Evolutionary conservation across 2,797 vertebrate genomes (phyloP).

Genomic region (Spatula versicolor): DNA sequence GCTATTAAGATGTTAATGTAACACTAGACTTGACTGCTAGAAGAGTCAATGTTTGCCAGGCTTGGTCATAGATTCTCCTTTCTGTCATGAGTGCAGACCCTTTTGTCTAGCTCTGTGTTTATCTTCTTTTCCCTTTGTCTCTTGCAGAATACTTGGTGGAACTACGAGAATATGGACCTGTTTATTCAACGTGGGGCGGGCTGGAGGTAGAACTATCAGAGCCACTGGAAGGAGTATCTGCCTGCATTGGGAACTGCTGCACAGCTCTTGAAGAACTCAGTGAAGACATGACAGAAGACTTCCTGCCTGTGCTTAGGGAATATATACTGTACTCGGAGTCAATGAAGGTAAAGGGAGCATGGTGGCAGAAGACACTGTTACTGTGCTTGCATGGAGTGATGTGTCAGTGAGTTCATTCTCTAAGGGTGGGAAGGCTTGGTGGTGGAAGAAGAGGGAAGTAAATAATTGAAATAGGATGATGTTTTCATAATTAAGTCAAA

Average conservation of each 20-base stretch:
- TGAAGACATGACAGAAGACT: constrained; percentile 92
- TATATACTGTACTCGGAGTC: constrained; percentile 94
- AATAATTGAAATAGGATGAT: background rate
- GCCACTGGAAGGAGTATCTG: constrained; percentile 90
- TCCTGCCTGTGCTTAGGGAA: constrained; percentile 93
- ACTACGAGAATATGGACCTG: constrained; percentile 90
- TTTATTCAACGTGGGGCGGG: constrained; percentile 92
- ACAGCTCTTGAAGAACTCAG: constrained; percentile 90
- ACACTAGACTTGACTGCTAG: background rate
- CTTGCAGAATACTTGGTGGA: constrained; percentile 92
- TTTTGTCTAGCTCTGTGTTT: background rate
- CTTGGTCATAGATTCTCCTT: background rate
- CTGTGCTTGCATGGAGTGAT: background rate
- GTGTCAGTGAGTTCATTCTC: rapidly evolving
- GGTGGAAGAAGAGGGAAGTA: background rate
- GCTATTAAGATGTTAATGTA: background rate
- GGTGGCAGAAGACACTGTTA: background rate
- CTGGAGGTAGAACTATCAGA: constrained; percentile 87
- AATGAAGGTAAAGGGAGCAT: constrained; percentile 88
- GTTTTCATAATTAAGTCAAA: background rate
- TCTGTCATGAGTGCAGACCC: background rate
- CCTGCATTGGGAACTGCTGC: constrained; percentile 87
- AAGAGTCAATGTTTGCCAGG: background rate
- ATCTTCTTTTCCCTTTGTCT: background rate
- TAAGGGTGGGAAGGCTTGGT: background rate